These are phyloP conservation scores for Spea bombifrons DNA, from an alignment of 2,113 vertebrate species.

Conservation along the genomic window DNA sequence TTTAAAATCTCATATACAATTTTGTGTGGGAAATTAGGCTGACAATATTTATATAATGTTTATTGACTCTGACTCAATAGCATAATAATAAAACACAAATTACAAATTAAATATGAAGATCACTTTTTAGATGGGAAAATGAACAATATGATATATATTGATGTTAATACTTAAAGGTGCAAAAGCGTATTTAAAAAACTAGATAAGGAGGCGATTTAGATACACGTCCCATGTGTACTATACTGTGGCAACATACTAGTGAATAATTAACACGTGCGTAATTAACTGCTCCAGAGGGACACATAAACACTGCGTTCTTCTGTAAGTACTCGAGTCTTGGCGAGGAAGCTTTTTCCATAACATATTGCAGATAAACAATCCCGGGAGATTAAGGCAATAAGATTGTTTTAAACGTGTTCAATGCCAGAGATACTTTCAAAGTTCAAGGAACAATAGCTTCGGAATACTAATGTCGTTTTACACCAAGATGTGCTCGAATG, in stretches of 20 bases:
- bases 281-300: conserved; percentile 42
- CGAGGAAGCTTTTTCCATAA: conserved; percentile 28
- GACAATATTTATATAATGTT: too few species aligned
- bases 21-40: too few species aligned
- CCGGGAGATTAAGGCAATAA: conserved; percentile 18
- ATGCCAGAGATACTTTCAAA: background rate
- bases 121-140: too few species aligned
- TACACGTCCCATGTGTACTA: conserved; percentile 2
- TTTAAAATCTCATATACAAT: too few species aligned
- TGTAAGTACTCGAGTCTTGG: conserved; percentile 29
- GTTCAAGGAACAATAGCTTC: background rate
- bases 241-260: conserved; percentile 13
- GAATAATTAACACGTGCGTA: conserved; percentile 44
- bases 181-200: too few species aligned
- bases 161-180: too few species aligned
- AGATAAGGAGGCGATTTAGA: background rate
- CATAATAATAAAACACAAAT: too few species aligned
- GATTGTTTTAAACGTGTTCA: conserved; percentile 2
- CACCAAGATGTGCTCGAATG: background rate
- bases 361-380: conserved; percentile 35
- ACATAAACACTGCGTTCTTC: conserved; percentile 18
- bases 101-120: too few species aligned
- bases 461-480: background rate
- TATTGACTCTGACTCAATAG: too few species aligned
- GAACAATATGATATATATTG: too few species aligned